Evolutionary conservation across 2,797 vertebrate genomes (phyloP), one percentile per base, ranked within the genome.

Genomic region (Cirrhinus molitorella): DNA sequence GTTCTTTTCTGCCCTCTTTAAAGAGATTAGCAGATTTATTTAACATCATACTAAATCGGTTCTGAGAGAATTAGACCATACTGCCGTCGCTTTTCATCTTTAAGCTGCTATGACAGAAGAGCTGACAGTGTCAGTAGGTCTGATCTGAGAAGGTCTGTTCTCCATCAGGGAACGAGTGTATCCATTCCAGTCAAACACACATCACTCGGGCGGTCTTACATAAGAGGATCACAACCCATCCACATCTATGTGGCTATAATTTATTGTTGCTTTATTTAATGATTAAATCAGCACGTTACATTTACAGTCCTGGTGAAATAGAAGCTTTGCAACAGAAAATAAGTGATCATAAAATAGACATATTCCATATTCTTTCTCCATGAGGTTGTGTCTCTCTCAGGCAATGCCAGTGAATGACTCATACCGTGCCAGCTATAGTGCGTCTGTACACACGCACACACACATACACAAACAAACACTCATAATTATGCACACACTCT

Each of bases 351-450:
- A 37, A 65, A 65, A 85, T 63, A 79, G 47, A 81, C 85, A 72
- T 51, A 71, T 9, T 78, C 71, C 83, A 78, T 83, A 83, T 81
- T 72, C 47, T 75, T 65, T 47, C 67, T 67, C 21, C 40, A 23
- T 51, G 65, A 63, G 65, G 21, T 71, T 73, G 49, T 68, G 78
- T 78, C 34, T 83, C 87, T 61, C 59, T 63, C 59, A 63, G 59
- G 25, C 59, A 17, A 83, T 84, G 87, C 71, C 37, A 67, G 25
- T 57, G 63, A 80, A 71, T 90, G 89, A 88, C 87, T 91, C 89
- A 91, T 73, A 67, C 74, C 78, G 28, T 86, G 70, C 79, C 74
- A 74, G 67, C 68, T 83, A 68, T 68, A 72, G 70, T 66, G 76
- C n/a, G 65, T 78, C 63, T 73, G 43, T 83, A 61, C n/a, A 37